A percentile compares a stretch with the other conserved stretches of the same genome.
These are phyloP conservation scores for Agapetus fuscipes DNA, from an alignment of 2,888 invertebrate species.

Conservation along the genomic window DNA sequence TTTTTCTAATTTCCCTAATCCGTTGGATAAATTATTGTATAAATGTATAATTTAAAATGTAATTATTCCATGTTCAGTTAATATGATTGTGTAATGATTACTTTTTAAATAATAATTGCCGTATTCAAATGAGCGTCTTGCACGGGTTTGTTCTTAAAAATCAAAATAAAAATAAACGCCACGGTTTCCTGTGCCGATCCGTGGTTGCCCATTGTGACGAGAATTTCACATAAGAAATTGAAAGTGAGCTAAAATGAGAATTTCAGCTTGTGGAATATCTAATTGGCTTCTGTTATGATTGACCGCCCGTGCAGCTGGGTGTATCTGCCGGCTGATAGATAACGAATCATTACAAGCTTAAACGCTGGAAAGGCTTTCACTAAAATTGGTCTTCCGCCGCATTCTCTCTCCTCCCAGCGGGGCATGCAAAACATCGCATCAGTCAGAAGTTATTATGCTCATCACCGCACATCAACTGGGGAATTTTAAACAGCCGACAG, in stretches of 20 bases:
- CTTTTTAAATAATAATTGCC: too few species aligned
- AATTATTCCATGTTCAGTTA: too few species aligned
- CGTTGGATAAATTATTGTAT: too few species aligned
- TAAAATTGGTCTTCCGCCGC: slow-evolving; percentile 3
- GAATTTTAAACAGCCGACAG: too few species aligned
- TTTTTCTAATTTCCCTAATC: too few species aligned
- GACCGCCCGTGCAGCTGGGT: background rate
- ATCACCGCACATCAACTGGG: too few species aligned
- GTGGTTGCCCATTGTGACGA: slow-evolving; percentile 1
- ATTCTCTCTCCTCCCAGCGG: background rate
- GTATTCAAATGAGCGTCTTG: too few species aligned
- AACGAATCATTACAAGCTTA: slow-evolving; percentile 1
- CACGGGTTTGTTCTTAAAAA: too few species aligned
- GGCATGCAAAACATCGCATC: too few species aligned
- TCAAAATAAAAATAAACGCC: background rate
- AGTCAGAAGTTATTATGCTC: too few species aligned
- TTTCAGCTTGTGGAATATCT: background rate
- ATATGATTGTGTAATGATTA: too few species aligned
- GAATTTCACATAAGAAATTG: background rate
- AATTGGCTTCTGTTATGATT: background rate
- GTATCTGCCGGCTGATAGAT: slow-evolving; percentile 3
- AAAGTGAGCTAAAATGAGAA: background rate
- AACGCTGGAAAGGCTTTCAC: slow-evolving; percentile 3
- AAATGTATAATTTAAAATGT: too few species aligned
- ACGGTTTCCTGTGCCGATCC: background rate